Base-by-base conservation (phyloP, 2,113 vertebrate genomes). In the Oncorhynchus nerka region DNA sequence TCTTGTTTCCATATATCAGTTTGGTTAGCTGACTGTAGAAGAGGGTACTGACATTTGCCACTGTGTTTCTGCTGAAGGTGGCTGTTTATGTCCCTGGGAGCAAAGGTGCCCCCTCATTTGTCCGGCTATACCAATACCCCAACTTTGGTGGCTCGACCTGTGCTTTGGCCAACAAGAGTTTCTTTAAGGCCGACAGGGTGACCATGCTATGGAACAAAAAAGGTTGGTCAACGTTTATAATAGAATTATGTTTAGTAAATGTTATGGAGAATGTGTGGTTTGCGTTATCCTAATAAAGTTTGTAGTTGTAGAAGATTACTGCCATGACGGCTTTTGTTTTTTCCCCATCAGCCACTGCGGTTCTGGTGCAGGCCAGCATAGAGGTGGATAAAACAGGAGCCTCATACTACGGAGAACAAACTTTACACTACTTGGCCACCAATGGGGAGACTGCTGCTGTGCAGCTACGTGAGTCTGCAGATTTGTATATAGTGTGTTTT, bases 351-450 rank as follows among this genome's bases (percentile, higher is more conserved):
- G 98, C 93, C 32, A 93, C 96, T 1, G 97, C 97, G 0, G 91
- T 98, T 68, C 86, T 99, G 66, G 96, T 97, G 16, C 92, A 96
- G 1, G 96, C 97, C 15, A 99, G 97, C 32, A 97, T 95, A 0
- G 98, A 99, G 1, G 96, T 99, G 1, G 97, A 99, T 85, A 99
- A 99, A 85, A 96, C 92, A 0, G 96, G 97, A 0, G 97, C 98
- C 0, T 99, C 98, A 0, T 99, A 99, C 81, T 99, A 99, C 0
- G 98, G 98, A 2, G 96, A 99, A 75, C 97, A 99, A 84, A 97
- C 94, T 0, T 92, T 99, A 70, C 98, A 99, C 81, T 99, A 97
- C 87, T 91, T 99, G 0, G 92, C 92, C 0, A 88, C 93, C 0
- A 93, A 92, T 0, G 97, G 98, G 30, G 97, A 99, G 75, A 97